phyloP scores from a whole-genome alignment of 2,113 vertebrate species.

The Cisticola juncidis region DNA sequence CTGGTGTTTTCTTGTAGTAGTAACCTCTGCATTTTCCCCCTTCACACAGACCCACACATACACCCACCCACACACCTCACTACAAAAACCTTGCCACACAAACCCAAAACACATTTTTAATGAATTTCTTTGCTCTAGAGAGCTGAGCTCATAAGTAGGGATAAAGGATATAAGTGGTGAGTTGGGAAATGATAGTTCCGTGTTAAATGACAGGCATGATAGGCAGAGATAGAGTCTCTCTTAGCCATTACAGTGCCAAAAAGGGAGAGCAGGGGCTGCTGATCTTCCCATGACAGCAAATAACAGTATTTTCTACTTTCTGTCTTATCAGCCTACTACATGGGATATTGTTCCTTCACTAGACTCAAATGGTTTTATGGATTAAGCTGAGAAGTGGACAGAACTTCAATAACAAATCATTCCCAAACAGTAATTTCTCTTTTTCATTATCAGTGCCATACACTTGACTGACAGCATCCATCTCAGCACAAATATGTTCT shows the following conservation, averaged over 20 bases:
- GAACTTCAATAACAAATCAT: slow-evolving; percentile 69
- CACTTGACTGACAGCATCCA: slow-evolving; percentile 55
- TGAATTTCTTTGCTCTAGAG: neutral
- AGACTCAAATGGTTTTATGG: slow-evolving; percentile 53
- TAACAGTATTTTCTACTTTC: slow-evolving; percentile 34
- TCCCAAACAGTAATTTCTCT: slow-evolving; percentile 56
- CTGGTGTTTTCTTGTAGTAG: neutral
- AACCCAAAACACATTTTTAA: neutral
- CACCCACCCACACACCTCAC: fast-evolving
- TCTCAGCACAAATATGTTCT: neutral
- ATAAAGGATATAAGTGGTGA: neutral
- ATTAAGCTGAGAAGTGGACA: slow-evolving; percentile 62
- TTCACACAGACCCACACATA: fast-evolving
- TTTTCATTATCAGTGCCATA: slow-evolving; percentile 51
- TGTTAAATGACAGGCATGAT: neutral
- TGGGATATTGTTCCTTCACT: slow-evolving; percentile 34
- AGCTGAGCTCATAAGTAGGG: neutral
- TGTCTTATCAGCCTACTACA: slow-evolving; percentile 46
- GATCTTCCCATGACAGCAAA: slow-evolving; percentile 5
- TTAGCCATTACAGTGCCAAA: neutral
- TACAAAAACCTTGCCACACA: neutral
- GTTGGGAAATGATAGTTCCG: neutral
- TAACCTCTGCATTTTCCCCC: fast-evolving
- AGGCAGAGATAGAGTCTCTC: neutral
- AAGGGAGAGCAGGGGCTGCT: neutral